A percentile compares a stretch with the other conserved stretches of the same genome.
These are phyloP conservation scores for Zosterops pallidus DNA, from an alignment of 2,113 vertebrate species.

Conservation along the genomic window DNA sequence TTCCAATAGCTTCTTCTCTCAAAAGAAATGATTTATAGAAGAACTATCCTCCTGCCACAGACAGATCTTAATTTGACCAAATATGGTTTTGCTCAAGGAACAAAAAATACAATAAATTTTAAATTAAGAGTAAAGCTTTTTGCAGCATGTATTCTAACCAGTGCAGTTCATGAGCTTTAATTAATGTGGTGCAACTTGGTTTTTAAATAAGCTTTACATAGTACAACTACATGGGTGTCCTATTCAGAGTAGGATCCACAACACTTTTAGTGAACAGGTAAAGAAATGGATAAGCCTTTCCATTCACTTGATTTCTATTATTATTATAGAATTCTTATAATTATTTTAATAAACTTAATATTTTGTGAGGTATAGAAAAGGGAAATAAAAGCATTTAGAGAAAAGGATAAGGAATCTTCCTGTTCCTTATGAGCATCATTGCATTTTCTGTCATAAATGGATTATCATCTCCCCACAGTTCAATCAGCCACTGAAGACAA, in stretches of 20 bases:
- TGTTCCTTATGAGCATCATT: background rate
- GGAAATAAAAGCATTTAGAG: background rate
- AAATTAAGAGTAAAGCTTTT: background rate
- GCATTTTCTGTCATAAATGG: background rate
- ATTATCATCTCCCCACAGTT: background rate
- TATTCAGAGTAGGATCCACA: background rate
- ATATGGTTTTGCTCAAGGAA: background rate
- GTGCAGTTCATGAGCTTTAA: background rate
- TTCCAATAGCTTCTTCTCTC: background rate
- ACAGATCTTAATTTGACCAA: background rate
- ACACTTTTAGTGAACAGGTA: background rate
- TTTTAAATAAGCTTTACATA: background rate
- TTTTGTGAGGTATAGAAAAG: background rate
- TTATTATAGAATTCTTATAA: background rate
- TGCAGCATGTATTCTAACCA: background rate
- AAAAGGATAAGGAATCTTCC: background rate
- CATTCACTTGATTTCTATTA: background rate
- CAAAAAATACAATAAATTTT: background rate
- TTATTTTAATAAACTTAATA: background rate
- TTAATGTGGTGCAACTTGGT: background rate
- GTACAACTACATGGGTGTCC: background rate
- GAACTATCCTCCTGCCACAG: background rate
- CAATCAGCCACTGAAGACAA: background rate
- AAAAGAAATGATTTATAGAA: background rate
- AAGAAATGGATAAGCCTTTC: background rate